A percentile compares a stretch with the other conserved stretches of the same genome.
These are phyloP conservation scores for Calliphora vomitoria DNA, from an alignment of 2,888 invertebrate species.

Conservation along the genomic window DNA sequence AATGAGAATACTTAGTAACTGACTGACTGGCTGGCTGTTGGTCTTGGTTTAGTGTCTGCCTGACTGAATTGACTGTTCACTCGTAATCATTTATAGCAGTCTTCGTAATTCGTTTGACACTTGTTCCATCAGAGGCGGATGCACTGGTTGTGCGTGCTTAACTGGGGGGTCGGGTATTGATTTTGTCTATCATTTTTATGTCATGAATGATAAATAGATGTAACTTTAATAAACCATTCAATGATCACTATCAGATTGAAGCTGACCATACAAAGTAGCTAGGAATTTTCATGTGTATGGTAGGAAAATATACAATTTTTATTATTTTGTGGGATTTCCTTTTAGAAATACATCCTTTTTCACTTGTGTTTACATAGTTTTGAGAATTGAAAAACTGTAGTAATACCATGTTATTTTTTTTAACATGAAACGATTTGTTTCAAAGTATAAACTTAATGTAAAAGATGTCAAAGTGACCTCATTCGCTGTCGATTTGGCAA, in stretches of 20 bases:
- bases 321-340: neutral
- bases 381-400: too few species aligned
- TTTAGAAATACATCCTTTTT: neutral
- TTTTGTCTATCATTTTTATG: conserved; percentile 62
- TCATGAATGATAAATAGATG: conserved; percentile 61
- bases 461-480: too few species aligned
- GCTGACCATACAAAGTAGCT: conserved; percentile 7
- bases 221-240: conserved; percentile 6
- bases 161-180: conserved; percentile 56
- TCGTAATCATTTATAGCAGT: conserved; percentile 47
- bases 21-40: conserved; percentile 20
- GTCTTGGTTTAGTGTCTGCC: conserved; percentile 17
- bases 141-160: conserved; percentile 41
- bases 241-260: conserved; percentile 47
- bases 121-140: conserved; percentile 63
- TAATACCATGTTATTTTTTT: too few species aligned
- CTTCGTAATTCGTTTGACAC: conserved; percentile 57
- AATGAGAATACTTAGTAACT: neutral
- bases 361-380: too few species aligned
- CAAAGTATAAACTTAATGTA: too few species aligned
- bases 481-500: too few species aligned
- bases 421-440: too few species aligned
- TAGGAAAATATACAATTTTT: neutral
- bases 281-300: neutral
- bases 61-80: neutral